Evolutionary conservation across 2,888 invertebrate species (phyloP).

Genomic region (Herminia tarsipennalis): DNA sequence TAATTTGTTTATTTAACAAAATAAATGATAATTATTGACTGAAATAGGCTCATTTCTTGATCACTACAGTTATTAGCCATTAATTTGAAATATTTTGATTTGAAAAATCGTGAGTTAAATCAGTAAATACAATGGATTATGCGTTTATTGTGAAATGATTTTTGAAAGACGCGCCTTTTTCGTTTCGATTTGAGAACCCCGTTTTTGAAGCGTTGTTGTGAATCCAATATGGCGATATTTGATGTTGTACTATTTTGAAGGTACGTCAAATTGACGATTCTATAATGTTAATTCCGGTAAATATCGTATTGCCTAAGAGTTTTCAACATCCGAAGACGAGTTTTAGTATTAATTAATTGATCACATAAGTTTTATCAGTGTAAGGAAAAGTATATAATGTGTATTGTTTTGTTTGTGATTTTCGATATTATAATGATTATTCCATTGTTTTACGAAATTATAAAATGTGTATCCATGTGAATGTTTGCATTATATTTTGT

Average conservation of each 20-base stretch:
- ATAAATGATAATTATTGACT: neutral
- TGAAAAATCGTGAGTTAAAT: neutral
- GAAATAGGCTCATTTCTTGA: neutral
- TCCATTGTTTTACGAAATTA: constrained; percentile 68
- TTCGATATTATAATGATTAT: constrained; percentile 76
- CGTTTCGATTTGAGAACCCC: constrained; percentile 78
- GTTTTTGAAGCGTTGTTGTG: constrained; percentile 89
- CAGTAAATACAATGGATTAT: neutral
- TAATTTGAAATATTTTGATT: neutral
- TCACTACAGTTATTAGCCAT: neutral
- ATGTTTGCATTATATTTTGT: constrained; percentile 39
- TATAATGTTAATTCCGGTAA: constrained; percentile 80
- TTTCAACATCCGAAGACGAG: constrained; percentile 50
- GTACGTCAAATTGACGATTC: constrained; percentile 86
- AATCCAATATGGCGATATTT: constrained; percentile 89
- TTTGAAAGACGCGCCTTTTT: constrained; percentile 70
- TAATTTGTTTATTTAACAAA: neutral
- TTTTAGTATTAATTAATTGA: constrained; percentile 48
- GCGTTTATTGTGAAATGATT: neutral
- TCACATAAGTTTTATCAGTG: constrained; percentile 57
- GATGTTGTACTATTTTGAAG: constrained; percentile 85
- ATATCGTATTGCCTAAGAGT: constrained; percentile 66
- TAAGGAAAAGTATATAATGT: constrained; percentile 73
- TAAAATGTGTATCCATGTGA: constrained; percentile 52
- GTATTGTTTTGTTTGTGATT: constrained; percentile 86